A percentile compares a stretch with the other conserved stretches of the same genome.
These are phyloP conservation scores for Gymnocheta viridis DNA, from an alignment of 2,888 invertebrate genomes.

Conservation along the genomic window DNA sequence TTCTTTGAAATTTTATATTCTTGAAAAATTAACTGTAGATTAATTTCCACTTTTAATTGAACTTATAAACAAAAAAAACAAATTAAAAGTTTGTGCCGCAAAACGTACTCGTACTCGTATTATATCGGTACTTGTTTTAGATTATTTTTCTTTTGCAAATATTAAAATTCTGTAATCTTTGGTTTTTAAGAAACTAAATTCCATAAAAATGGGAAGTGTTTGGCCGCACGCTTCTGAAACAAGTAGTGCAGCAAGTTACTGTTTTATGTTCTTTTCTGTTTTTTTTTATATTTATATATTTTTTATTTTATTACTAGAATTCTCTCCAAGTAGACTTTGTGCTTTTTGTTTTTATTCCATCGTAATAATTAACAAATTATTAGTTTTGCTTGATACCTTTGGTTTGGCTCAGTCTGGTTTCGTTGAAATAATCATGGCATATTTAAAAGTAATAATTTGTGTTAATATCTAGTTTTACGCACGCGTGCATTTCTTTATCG, in stretches of 20 bases:
- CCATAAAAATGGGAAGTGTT: constrained; percentile 59
- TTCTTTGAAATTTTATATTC: constrained; percentile 21
- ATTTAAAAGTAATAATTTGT: constrained; percentile 62
- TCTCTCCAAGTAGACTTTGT: background rate
- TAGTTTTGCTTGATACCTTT: constrained; percentile 6
- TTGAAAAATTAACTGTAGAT: constrained; percentile 24
- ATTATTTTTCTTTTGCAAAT: background rate
- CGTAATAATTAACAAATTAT: constrained; percentile 31
- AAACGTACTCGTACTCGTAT: too few species aligned
- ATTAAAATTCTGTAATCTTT: background rate
- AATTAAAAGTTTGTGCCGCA: constrained; percentile 18
- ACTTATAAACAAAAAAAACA: background rate
- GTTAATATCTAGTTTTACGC: constrained; percentile 65
- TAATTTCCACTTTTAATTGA: constrained; percentile 28
- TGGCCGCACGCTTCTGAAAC: constrained; percentile 67
- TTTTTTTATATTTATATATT: too few species aligned
- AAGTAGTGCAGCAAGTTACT: constrained; percentile 67
- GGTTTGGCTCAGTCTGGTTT: constrained; percentile 32
- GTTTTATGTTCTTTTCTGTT: constrained; percentile 23
- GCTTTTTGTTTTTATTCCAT: background rate
- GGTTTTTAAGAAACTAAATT: constrained; percentile 22
- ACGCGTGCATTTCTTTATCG: constrained; percentile 57
- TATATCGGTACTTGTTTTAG: constrained; percentile 39
- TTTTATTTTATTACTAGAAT: background rate
- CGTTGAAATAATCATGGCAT: constrained; percentile 53